Base-by-base conservation (phyloP, 2,113 vertebrate species). In the Tringa solitaria region DNA sequence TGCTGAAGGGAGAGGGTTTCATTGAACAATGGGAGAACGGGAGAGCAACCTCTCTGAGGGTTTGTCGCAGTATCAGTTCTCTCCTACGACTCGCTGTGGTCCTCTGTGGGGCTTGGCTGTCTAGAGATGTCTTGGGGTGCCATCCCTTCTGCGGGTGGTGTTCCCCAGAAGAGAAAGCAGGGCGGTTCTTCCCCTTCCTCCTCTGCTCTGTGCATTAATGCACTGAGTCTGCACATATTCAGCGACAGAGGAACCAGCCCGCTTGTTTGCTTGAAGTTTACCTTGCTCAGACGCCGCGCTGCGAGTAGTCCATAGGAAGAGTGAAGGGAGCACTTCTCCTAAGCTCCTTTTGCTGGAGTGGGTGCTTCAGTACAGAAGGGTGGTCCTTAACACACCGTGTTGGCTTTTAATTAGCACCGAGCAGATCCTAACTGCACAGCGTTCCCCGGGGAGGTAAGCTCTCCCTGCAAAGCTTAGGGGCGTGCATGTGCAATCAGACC, bases 401-500 rank as follows among this genome's bases (percentile, higher is more conserved):
- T 69, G 41, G 45, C 53, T 95, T 90, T 92, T 89, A 92, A 92
- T 68, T 92, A 91, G 63, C 50, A 32, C 20, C 8, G 18, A 75
- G 53, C 27, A 75, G 73, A 43, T 76, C 60, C 72, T 45, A 65
- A 43, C 48, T 45, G 65, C 1, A 0, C 51, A 28, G 51, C 12
- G 0, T 57, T 93, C 86, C 67, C 80, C 2, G 12, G 68, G 80
- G 77, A 68, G 57, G 17, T 6, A 27, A 57, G 32, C 0, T 0
- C 23, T 73, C 37, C 7, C 5, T 87, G 63, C 41, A 61, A 67
- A 89, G 14, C 86, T 50, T 10, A 16, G 64, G 20, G 23, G 30
- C 37, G 14, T 45, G 30, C 0, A 0, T 4, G 2, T n/a, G 61
- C 27, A 33, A 90, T 19, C 39, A 24, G 37, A 22, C 37, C 61